phyloP scores from a whole-genome alignment of 2,797 vertebrate species.

The Semotilus atromaculatus region DNA sequence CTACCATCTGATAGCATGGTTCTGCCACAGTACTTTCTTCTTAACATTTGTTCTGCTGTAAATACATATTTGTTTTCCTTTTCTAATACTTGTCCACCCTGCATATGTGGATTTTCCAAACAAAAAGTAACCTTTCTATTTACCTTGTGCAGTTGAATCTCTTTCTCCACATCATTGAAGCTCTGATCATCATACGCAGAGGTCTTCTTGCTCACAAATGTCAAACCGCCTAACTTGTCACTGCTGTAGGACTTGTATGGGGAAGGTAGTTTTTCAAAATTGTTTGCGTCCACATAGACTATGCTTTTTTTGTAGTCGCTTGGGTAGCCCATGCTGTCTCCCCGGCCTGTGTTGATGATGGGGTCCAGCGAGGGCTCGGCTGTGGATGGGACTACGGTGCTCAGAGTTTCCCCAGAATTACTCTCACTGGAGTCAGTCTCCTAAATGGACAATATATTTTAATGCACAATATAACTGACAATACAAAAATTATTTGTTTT shows the following conservation, averaged over 20 bases:
- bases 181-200: slow-evolving; percentile 62
- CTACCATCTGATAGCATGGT: not conserved
- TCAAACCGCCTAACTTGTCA: slow-evolving; percentile 52
- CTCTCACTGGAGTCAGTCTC: slow-evolving; percentile 68
- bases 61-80: not conserved
- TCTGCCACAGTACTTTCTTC: not conserved
- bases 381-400: slow-evolving; percentile 53
- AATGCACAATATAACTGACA: not conserved
- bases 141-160: slow-evolving; percentile 77
- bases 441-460: slow-evolving; percentile 37
- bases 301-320: slow-evolving; percentile 75
- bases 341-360: slow-evolving; percentile 68
- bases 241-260: slow-evolving; percentile 74
- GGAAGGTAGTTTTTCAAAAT: slow-evolving; percentile 71
- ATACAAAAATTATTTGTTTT: not conserved
- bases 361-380: slow-evolving; percentile 63
- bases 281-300: slow-evolving; percentile 73
- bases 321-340: slow-evolving; percentile 76
- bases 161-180: slow-evolving; percentile 78
- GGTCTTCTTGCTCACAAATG: slow-evolving; percentile 68
- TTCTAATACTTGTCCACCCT: not conserved
- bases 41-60: not conserved
- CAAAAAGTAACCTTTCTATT: slow-evolving; percentile 19
- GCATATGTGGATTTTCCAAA: not conserved
- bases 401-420: slow-evolving; percentile 73